A percentile compares a stretch with the other conserved stretches of the same genome.
These are phyloP conservation scores for Epinephelus coioides DNA, from an alignment of 2,797 vertebrate genomes.

Conservation along the genomic window DNA sequence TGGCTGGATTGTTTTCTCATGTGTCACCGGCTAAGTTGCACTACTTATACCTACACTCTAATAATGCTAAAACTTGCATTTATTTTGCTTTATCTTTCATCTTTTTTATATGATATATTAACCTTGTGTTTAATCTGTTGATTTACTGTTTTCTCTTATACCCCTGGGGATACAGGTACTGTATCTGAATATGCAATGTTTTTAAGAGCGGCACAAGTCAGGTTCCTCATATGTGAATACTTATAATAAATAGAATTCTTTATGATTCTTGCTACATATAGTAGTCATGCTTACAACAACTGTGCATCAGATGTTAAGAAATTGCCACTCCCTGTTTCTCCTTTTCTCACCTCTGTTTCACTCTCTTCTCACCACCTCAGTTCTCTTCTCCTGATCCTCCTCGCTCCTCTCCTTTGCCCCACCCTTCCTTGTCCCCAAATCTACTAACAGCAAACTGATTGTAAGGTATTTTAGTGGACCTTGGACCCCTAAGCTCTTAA, in stretches of 20 bases:
- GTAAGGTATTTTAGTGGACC: constrained; percentile 50
- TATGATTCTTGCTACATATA: background rate
- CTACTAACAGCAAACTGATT: constrained; percentile 31
- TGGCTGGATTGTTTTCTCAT: background rate
- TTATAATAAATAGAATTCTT: background rate
- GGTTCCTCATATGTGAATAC: too few species aligned
- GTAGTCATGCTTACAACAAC: background rate
- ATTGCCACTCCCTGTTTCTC: background rate
- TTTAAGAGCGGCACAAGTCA: constrained; percentile 11
- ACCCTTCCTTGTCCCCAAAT: constrained; percentile 28
- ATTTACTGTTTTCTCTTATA: background rate
- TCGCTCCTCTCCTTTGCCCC: constrained; percentile 2
- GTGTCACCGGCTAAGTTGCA: background rate
- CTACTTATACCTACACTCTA: background rate
- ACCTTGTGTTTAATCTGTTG: background rate
- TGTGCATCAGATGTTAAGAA: background rate
- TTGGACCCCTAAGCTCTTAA: constrained; percentile 50
- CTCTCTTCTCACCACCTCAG: background rate
- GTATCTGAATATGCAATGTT: too few species aligned
- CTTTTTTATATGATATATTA: background rate
- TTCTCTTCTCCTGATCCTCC: constrained; percentile 22
- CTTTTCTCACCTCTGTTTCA: background rate
- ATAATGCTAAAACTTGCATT: background rate
- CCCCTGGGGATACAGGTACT: background rate
- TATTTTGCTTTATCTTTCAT: background rate